Base-by-base conservation (phyloP, 2,797 vertebrate species). In the Thunnus albacares region DNA sequence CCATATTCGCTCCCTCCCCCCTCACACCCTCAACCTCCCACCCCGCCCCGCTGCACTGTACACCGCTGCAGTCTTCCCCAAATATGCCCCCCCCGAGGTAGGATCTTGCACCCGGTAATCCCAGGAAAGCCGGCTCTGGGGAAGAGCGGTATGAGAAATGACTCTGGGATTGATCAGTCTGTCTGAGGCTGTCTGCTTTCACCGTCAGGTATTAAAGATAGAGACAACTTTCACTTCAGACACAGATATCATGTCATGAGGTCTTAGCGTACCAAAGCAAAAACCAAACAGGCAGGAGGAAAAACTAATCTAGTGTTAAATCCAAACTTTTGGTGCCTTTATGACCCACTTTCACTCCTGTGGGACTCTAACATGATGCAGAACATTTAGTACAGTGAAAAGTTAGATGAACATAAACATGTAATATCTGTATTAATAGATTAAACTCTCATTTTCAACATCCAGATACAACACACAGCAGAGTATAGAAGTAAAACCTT, bases 91-190 rank as follows among this genome's bases (percentile, higher is more conserved):
- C 28, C 28, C 62, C 0, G 38, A 71, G 64, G 66, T 63, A 60
- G 51, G 60, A 76, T 60, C 66, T 70, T 17, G 55, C 49, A 49
- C 63, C 22, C 28, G 3, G 61, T 84, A 90, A 90, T 90, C 87
- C 87, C 11, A 22, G 75, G 53, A 81, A 88, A 87, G 59, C 61
- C 24, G 43, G 28, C 70, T 80, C 47, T 62, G 49, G 61, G 58
- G 71, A 64, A 57, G 59, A 47, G 11, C 45, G 4, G 57, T 64
- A 64, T 66, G 38, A 78, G 75, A 74, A 49, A 71, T 26, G 17
- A 70, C 17, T 59, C 28, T 43, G 45, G 22, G 56, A 72, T 61
- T 57, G 71, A 81, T 80, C 53, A 14, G 0, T 47, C 55, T 56
- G 65, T 80, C 81, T 63, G 63, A 61, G 69, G 5, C 60, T 1